A percentile compares a stretch with the other conserved stretches of the same genome.
phyloP scores from a whole-genome alignment of 2,797 vertebrate genomes.

The Hypotaenidia okinawae region DNA sequence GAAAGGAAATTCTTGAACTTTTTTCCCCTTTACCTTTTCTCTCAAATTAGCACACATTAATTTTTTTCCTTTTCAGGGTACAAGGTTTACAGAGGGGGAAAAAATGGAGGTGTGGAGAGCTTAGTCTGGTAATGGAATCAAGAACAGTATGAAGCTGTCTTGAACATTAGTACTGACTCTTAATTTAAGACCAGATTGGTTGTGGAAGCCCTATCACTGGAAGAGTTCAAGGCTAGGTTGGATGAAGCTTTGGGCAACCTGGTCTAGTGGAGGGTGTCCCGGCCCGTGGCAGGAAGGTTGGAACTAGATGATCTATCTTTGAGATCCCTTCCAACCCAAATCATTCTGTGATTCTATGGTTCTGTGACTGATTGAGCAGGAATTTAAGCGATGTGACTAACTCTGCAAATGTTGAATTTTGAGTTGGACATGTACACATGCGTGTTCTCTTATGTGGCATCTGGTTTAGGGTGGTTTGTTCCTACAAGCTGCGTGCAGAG shows the following conservation, averaged over 20 bases:
- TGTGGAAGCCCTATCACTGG: too few species aligned
- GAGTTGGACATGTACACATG: not conserved
- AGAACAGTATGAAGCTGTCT: not conserved
- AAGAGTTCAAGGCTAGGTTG: too few species aligned
- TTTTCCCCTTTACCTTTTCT: too few species aligned
- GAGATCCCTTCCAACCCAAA: too few species aligned
- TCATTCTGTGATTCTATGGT: too few species aligned
- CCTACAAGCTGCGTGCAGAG: not conserved
- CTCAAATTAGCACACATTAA: not conserved
- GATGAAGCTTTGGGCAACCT: too few species aligned
- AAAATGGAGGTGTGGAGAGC: not conserved
- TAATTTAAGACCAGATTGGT: not conserved
- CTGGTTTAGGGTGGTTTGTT: not conserved
- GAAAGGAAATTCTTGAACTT: not conserved
- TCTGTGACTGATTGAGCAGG: not conserved
- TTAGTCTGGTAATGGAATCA: not conserved
- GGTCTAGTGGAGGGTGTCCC: too few species aligned
- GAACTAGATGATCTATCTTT: too few species aligned
- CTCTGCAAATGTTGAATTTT: not conserved
- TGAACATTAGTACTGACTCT: not conserved
- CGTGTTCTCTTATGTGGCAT: accelerated
- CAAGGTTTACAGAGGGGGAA: not conserved
- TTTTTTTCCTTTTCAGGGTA: not conserved
- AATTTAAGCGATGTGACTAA: not conserved
- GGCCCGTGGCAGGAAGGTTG: too few species aligned